A percentile compares a stretch with the other conserved stretches of the same genome.
Evolutionary conservation across 1,140 invertebrate species (phyloP).

Genomic region (Cydia splendana): DNA sequence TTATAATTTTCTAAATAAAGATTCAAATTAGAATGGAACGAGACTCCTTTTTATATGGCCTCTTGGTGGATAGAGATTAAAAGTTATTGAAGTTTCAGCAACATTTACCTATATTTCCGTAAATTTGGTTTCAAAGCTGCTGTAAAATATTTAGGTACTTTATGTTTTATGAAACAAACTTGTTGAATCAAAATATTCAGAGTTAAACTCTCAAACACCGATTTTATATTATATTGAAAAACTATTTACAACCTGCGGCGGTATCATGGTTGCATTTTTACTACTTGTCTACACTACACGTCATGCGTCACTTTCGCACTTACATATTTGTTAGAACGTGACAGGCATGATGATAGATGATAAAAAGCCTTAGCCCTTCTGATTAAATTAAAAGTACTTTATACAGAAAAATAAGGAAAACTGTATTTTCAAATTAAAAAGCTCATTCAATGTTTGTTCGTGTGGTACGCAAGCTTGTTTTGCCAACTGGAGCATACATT

Average conservation of each 20-base stretch:
- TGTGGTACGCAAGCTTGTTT: neutral
- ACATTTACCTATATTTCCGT: too few species aligned
- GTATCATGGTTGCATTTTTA: neutral
- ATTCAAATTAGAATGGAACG: too few species aligned
- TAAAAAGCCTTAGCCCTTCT: too few species aligned
- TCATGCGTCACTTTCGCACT: too few species aligned
- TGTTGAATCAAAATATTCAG: neutral
- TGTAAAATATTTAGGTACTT: neutral
- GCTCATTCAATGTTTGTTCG: neutral
- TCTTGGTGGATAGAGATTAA: too few species aligned
- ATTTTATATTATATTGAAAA: neutral
- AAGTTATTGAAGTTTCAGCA: too few species aligned
- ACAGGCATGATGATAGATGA: too few species aligned
- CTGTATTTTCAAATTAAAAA: neutral
- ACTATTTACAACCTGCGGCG: neutral
- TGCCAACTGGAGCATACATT: slow-evolving; percentile 1
- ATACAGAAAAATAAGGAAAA: neutral
- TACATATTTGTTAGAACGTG: too few species aligned
- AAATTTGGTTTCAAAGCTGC: too few species aligned
- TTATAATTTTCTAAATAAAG: too few species aligned
- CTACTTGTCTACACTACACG: too few species aligned
- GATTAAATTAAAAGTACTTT: neutral
- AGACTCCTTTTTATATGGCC: too few species aligned
- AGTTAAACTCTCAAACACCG: neutral
- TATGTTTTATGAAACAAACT: neutral